Evolutionary conservation across 2,113 vertebrate species (phyloP).

Genomic region (Donacobius atricapilla): DNA sequence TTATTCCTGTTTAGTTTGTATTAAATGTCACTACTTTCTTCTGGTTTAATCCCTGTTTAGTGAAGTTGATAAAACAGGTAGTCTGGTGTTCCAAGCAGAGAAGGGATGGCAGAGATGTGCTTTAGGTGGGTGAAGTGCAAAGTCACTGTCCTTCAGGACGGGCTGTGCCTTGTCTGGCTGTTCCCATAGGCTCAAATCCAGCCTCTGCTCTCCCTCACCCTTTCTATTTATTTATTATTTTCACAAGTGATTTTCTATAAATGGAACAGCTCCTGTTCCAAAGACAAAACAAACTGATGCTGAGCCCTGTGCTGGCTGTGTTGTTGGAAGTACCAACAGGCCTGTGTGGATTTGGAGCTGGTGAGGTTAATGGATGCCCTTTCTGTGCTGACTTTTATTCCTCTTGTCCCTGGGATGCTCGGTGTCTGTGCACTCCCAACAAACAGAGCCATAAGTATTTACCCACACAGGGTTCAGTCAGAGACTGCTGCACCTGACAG

Average conservation of each 20-base stretch:
- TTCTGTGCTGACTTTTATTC: background rate
- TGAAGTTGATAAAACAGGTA: background rate
- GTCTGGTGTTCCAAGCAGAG: background rate
- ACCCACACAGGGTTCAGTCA: background rate
- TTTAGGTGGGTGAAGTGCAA: background rate
- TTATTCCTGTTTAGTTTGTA: background rate
- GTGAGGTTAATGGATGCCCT: background rate
- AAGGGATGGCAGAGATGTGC: background rate
- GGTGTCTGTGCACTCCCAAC: background rate
- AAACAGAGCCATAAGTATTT: conserved; percentile 29
- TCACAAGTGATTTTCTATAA: background rate
- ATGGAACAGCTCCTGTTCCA: background rate
- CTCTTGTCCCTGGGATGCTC: background rate
- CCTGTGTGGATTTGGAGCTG: background rate
- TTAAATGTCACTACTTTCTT: background rate
- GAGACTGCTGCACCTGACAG: background rate
- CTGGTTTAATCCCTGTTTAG: background rate
- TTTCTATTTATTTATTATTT: background rate
- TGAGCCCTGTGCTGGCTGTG: background rate
- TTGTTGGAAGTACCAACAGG: background rate
- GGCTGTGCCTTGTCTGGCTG: background rate
- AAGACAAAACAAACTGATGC: background rate
- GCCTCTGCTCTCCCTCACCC: background rate
- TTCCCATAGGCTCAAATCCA: background rate
- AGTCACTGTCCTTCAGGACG: background rate